Conservation (phyloP, 1,140 invertebrate genomes). For the Bombus superbus region DNA sequence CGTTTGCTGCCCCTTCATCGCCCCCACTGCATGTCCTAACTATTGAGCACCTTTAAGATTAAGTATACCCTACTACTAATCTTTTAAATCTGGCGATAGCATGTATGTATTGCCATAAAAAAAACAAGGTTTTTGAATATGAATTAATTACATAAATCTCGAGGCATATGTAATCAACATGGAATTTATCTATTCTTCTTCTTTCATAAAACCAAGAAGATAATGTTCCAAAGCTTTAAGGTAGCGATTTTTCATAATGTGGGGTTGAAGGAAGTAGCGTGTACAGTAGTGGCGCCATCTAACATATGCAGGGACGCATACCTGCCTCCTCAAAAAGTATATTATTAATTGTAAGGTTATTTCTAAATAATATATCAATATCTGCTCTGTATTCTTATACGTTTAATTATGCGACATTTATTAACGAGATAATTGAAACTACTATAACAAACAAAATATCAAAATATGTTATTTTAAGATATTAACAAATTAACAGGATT, state of each 20-base stretch:
- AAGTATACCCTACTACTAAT: constrained; percentile 11
- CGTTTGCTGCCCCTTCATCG: constrained; percentile 43
- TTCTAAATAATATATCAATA: neutral
- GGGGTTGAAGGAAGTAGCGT: constrained; percentile 33
- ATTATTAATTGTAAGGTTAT: neutral
- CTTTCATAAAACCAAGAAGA: neutral
- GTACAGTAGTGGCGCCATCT: constrained; percentile 28
- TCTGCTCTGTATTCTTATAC: rapidly evolving
- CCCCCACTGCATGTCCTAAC: constrained; percentile 21
- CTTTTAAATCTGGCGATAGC: neutral
- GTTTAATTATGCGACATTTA: neutral
- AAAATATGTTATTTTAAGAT: neutral
- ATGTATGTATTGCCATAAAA: neutral
- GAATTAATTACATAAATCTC: constrained; percentile 2
- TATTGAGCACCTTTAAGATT: constrained; percentile 35
- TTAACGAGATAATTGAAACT: neutral
- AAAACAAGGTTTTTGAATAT: neutral
- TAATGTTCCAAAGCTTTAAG: neutral
- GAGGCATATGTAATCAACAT: too few species aligned
- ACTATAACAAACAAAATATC: neutral
- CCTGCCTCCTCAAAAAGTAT: neutral
- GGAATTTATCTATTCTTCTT: constrained; percentile 6
- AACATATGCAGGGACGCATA: neutral
- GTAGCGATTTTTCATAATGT: constrained; percentile 26
- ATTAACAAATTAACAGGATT: neutral